Evolutionary conservation across 1,140 invertebrate species (phyloP), one percentile per base, ranked within the genome.

Genomic region (Diabrotica virgifera): DNA sequence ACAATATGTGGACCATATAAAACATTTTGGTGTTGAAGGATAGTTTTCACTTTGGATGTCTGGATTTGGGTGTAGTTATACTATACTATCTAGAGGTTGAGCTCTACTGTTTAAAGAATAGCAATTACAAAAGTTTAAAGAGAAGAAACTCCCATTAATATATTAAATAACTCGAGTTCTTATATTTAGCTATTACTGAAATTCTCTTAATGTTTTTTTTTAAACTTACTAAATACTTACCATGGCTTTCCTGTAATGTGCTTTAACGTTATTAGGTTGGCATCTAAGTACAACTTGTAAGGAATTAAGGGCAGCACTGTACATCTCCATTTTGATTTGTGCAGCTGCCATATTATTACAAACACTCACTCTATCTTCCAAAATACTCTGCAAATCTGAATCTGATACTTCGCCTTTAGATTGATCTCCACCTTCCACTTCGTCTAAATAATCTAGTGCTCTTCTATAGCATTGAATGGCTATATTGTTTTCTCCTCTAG

Each of bases 271-370:
- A 64, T 89, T 80, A 10, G 94, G 92, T 76, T 96, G 90, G 77
- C 90, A 89, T 63, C 84, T 82, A 7, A 96, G 77, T 0, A 96
- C 94, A 77, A 86, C 83, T 52, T 93, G 88, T 24, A 95, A 86
- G 35, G 92, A 93, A 74, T 85, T 84, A 5, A 94, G 80, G 11
- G 94, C 94, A 36, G 89, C 86, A 72, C 94, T 91, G 75, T 86
- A 94, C 0, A 90, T 89, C 67, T 90, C 86, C 36, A 90, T 87
- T 81, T 94, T 94, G 46, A 96, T 85, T 79, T 96, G 93, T 24
- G 93, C 90, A 61, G 91, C 90, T 6, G 93, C 92, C 81, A 96
- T 85, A 79, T 96, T 96, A 77, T 96, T 96, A 69, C 91, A 89
- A 0, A 93, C 90, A 73, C 91, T 90, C 6, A 95, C 79, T 59